Evolutionary conservation across 92 coral and sea anemone genomes (phyloP).

Genomic region (Phymanthus crucifer): DNA sequence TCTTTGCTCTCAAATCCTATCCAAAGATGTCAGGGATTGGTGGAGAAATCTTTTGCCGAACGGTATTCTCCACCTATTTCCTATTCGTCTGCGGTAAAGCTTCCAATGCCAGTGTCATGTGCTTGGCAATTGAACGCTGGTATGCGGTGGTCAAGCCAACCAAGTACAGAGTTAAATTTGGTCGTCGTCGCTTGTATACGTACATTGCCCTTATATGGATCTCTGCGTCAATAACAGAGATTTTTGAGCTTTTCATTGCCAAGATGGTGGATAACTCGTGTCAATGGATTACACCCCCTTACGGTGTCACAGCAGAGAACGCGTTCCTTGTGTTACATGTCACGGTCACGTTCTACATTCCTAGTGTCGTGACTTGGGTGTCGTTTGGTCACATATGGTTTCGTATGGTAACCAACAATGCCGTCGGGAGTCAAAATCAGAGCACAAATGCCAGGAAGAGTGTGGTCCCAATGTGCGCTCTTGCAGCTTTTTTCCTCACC

Average conservation of each 20-base stretch:
- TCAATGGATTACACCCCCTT: conserved; percentile 38
- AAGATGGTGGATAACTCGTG: conserved; percentile 41
- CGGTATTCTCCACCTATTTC: conserved; percentile 66
- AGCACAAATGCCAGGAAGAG: conserved; percentile 46
- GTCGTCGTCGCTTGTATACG: conserved; percentile 43
- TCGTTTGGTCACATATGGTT: conserved; percentile 69
- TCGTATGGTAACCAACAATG: conserved; percentile 36
- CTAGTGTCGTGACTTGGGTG: conserved; percentile 64
- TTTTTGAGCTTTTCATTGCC: conserved; percentile 55
- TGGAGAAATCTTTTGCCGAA: conserved; percentile 66
- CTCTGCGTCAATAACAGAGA: conserved; percentile 45
- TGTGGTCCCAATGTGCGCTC: conserved; percentile 66
- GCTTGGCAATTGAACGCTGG: conserved; percentile 88
- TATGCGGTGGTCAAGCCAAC: conserved; percentile 70
- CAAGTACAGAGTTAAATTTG: conserved; percentile 51
- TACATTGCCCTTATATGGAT: conserved; percentile 63
- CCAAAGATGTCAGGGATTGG: conserved; percentile 36
- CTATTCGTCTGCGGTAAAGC: conserved; percentile 71
- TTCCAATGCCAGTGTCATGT: conserved; percentile 68
- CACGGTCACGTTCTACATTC: conserved; percentile 67
- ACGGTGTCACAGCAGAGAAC: conserved; percentile 31
- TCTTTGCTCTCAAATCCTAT: conserved; percentile 28
- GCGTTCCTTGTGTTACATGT: conserved; percentile 52
- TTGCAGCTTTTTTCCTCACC: conserved; percentile 73
- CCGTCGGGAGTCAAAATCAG: conserved; percentile 35